Evolutionary conservation across 2,113 vertebrate genomes (phyloP).

Genomic region (Sterna hirundo): DNA sequence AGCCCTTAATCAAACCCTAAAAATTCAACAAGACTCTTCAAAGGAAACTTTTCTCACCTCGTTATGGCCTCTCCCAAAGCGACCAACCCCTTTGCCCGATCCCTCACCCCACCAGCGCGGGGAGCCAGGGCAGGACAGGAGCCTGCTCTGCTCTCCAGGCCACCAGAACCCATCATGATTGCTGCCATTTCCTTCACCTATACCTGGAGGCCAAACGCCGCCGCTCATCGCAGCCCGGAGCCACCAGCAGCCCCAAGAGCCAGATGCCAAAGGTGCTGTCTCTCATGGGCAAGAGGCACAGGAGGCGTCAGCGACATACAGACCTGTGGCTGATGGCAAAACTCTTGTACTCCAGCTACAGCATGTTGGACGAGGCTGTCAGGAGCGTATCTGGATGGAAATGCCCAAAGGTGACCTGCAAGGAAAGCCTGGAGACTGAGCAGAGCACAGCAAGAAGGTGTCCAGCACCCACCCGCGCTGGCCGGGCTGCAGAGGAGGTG

Average conservation of each 20-base stretch:
- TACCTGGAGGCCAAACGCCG: not conserved
- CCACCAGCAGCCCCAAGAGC: not conserved
- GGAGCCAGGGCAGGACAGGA: not conserved
- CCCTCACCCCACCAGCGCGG: rapidly evolving
- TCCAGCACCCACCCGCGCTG: not conserved
- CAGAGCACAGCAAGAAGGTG: not conserved
- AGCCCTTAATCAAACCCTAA: not conserved
- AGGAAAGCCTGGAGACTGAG: not conserved
- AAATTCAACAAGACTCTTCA: not conserved
- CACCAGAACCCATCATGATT: not conserved
- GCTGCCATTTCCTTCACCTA: not conserved
- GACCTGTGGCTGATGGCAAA: not conserved
- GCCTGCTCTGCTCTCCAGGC: not conserved
- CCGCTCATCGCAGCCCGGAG: not conserved
- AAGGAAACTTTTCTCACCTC: not conserved
- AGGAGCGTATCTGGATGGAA: not conserved
- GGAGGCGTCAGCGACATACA: not conserved
- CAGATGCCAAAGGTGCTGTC: not conserved
- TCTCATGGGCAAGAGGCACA: not conserved
- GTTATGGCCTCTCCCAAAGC: not conserved
- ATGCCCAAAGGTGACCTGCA: not conserved
- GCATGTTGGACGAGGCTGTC: not conserved
- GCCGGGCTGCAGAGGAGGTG: not conserved
- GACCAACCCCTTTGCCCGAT: rapidly evolving
- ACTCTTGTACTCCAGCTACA: not conserved